Evolutionary conservation across 2,797 vertebrate species (phyloP).

Genomic region (Cyclura pinguis): DNA sequence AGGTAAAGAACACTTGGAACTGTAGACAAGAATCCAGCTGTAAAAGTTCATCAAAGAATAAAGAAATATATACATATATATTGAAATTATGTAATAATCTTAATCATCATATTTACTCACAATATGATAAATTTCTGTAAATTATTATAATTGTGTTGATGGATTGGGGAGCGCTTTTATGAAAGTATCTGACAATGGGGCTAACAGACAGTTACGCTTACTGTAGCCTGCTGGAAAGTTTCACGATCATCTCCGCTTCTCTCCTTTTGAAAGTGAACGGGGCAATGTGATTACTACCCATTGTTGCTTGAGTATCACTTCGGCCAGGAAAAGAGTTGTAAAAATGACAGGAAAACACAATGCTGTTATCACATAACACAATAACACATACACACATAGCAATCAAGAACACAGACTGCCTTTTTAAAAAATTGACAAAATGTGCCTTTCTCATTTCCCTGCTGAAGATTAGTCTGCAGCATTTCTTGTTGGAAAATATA

Average conservation of each 20-base stretch:
- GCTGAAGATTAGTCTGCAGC: neutral
- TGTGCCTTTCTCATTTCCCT: conserved; percentile 11
- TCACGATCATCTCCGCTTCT: conserved; percentile 69
- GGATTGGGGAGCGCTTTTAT: conserved; percentile 42
- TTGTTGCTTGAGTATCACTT: conserved; percentile 69
- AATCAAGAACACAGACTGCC: conserved; percentile 38
- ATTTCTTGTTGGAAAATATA: neutral
- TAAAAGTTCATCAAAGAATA: conserved; percentile 36
- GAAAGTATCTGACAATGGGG: conserved; percentile 61
- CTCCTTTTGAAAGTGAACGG: conserved; percentile 72
- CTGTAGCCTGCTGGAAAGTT: conserved; percentile 70
- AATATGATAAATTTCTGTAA: conserved; percentile 56
- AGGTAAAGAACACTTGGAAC: conserved; percentile 29
- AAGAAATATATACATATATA: neutral
- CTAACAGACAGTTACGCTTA: conserved; percentile 71
- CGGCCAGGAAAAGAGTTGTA: conserved; percentile 66
- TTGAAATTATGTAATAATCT: conserved; percentile 34
- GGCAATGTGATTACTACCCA: conserved; percentile 68
- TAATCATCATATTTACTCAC: conserved; percentile 34
- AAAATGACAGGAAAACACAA: conserved; percentile 72
- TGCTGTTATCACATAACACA: conserved; percentile 67
- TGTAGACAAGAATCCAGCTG: neutral
- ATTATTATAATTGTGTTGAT: conserved; percentile 51
- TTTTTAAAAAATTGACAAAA: conserved; percentile 11
- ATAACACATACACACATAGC: conserved; percentile 47